A percentile compares a stretch with the other conserved stretches of the same genome.
phyloP scores from a whole-genome alignment of 2,797 vertebrate species.

The Danionella dracula region DNA sequence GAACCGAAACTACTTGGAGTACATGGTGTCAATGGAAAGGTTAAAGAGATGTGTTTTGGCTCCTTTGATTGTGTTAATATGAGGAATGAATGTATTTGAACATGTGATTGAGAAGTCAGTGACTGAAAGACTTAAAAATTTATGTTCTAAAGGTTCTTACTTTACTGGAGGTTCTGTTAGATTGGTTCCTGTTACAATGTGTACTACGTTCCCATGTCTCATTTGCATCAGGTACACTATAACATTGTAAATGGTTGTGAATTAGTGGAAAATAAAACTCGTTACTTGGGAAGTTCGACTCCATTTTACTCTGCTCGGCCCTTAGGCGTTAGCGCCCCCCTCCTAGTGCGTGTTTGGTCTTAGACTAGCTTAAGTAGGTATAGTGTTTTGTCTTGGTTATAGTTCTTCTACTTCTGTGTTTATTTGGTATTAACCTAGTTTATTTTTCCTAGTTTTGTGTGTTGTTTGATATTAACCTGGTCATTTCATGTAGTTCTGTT shows the following conservation, averaged over 20 bases:
- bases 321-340: conserved; percentile 12
- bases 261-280: conserved; percentile 55
- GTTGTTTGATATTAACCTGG: too few species aligned
- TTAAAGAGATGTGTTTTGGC: too few species aligned
- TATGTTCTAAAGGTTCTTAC: conserved; percentile 19
- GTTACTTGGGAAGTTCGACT: conserved; percentile 68
- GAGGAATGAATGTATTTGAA: too few species aligned
- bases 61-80: too few species aligned
- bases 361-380: too few species aligned
- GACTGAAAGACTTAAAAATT: not conserved
- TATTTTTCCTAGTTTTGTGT: too few species aligned
- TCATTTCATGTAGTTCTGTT: too few species aligned
- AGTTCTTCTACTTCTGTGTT: too few species aligned
- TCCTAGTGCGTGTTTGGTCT: not conserved
- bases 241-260: conserved; percentile 27
- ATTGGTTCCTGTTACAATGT: conserved; percentile 16
- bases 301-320: conserved; percentile 15
- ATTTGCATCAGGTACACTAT: not conserved
- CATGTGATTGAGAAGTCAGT: too few species aligned
- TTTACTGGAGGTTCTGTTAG: conserved; percentile 16
- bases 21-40: not conserved
- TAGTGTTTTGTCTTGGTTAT: too few species aligned
- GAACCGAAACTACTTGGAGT: too few species aligned
- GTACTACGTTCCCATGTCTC: conserved; percentile 29
- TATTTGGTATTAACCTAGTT: too few species aligned